Conservation (phyloP, 1,140 invertebrate species). For the Trichonephila clavipes region DNA sequence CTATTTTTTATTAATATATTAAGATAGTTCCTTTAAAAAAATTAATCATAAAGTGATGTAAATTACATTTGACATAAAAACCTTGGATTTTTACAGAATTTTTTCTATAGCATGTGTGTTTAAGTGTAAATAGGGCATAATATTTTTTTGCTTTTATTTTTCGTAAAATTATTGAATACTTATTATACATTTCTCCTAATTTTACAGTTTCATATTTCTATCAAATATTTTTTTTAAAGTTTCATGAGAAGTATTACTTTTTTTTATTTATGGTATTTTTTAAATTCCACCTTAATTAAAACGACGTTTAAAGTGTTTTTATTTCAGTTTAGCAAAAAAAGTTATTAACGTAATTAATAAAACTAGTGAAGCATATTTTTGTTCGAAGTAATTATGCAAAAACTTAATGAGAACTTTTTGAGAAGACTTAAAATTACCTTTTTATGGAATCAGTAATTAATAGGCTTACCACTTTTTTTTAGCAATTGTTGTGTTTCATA, state of each 20-base stretch:
- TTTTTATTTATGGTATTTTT: background rate
- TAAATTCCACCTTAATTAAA: background rate
- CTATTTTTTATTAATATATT: too few species aligned
- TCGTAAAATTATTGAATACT: too few species aligned
- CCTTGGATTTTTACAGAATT: too few species aligned
- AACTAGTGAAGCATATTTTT: background rate
- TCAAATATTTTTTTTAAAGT: background rate
- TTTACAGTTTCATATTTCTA: too few species aligned
- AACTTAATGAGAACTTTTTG: background rate
- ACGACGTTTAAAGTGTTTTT: background rate
- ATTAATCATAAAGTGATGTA: too few species aligned
- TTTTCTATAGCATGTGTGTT: too few species aligned
- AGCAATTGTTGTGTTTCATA: background rate
- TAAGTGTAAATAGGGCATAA: too few species aligned
- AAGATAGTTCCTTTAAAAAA: too few species aligned
- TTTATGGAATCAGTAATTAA: conserved; percentile 23
- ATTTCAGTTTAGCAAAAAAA: background rate
- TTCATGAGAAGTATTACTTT: background rate
- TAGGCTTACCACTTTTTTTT: background rate
- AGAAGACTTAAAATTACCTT: background rate
- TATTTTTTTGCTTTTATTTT: too few species aligned
- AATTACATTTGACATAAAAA: too few species aligned
- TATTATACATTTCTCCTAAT: too few species aligned
- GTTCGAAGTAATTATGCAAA: background rate
- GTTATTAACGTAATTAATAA: background rate